These are phyloP conservation scores for Dynastes grantii DNA, from an alignment of 2,888 invertebrate species.

Conservation along the genomic window DNA sequence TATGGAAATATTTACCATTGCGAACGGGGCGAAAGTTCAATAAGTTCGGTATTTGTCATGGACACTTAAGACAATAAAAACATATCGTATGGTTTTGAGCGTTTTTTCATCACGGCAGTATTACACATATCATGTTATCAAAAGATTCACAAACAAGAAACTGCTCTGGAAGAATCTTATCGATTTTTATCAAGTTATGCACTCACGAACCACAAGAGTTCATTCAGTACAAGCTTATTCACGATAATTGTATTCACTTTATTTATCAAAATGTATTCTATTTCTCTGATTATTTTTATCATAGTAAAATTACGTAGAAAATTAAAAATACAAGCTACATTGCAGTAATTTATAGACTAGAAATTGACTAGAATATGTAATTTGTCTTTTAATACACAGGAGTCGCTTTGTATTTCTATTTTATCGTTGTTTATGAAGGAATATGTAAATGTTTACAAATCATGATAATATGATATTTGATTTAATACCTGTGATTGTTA, in stretches of 20 bases:
- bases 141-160: conserved; percentile 37
- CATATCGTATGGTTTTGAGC: conserved; percentile 19
- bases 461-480: too few relatives aligned
- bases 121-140: conserved; percentile 38
- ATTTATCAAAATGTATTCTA: conserved; percentile 22
- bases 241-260: conserved; percentile 10
- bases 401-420: conserved; percentile 16
- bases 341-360: background rate
- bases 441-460: too few relatives aligned
- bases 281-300: conserved; percentile 28
- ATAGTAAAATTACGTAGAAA: background rate
- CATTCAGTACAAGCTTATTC: conserved; percentile 20
- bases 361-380: background rate
- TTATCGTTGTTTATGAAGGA: background rate
- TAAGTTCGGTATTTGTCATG: conserved; percentile 11
- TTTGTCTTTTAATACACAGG: conserved; percentile 24
- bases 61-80: conserved; percentile 34
- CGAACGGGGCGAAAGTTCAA: conserved; percentile 25
- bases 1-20: conserved; percentile 35
- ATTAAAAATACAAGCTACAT: conserved; percentile 2
- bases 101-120: conserved; percentile 31
- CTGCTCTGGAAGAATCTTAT: conserved; percentile 29
- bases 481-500: too few relatives aligned
- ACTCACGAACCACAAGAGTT: conserved; percentile 25
- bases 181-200: conserved; percentile 44